Conservation (phyloP, 2,113 vertebrate genomes). For the Piprites chloris region DNA sequence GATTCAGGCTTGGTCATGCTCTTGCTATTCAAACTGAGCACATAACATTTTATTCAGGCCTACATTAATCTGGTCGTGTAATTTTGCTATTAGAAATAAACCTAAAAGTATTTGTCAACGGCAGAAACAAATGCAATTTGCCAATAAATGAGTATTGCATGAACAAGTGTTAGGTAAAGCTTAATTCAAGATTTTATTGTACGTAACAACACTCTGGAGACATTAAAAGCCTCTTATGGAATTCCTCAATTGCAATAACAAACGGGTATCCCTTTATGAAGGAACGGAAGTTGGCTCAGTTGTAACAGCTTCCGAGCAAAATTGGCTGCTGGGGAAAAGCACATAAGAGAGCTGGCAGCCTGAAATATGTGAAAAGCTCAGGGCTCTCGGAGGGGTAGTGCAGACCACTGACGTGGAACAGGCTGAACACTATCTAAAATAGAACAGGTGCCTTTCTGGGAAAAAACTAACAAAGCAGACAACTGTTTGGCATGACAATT, state of each 20-base stretch:
- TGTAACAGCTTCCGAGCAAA: background rate
- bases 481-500: conserved; percentile 39
- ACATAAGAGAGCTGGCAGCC: conserved; percentile 42
- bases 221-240: conserved; percentile 43
- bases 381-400: conserved; percentile 13
- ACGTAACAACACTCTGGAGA: conserved; percentile 31
- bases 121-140: conserved; percentile 1
- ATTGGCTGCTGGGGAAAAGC: conserved; percentile 46
- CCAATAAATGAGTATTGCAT: conserved; percentile 39
- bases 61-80: conserved; percentile 6
- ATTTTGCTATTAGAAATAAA: background rate
- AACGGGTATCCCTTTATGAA: conserved; percentile 53
- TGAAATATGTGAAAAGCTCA: conserved; percentile 21
- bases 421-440: conserved; percentile 50
- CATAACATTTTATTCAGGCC: background rate
- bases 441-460: conserved; percentile 50
- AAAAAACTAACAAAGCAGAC: background rate
- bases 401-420: conserved; percentile 34
- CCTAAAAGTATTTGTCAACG: background rate
- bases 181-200: conserved; percentile 43
- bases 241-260: conserved; percentile 38
- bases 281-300: conserved; percentile 26
- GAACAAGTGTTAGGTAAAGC: conserved; percentile 52
- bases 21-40: background rate
- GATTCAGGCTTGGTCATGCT: background rate